Conservation (phyloP, 2,797 vertebrate genomes). For the Esox masquinongy region DNA sequence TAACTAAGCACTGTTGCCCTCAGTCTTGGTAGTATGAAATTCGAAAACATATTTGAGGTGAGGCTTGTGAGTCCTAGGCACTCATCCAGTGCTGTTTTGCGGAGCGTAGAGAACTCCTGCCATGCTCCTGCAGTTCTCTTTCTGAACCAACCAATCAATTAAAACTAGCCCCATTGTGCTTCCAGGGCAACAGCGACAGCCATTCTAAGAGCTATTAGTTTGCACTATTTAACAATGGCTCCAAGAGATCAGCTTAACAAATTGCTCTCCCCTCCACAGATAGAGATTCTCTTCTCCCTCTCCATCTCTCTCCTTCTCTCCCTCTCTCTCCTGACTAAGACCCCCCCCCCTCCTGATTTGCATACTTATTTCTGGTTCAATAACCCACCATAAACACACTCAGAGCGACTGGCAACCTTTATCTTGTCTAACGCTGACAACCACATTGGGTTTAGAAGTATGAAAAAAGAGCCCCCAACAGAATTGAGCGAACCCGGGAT, state of each 20-base stretch:
- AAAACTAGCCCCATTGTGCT: conserved; percentile 8
- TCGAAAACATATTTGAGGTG: background rate
- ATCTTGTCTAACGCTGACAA: conserved; percentile 32
- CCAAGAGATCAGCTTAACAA: conserved; percentile 31
- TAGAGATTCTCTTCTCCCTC: conserved; percentile 1
- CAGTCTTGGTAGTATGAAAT: too few relatives aligned
- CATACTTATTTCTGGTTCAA: conserved; percentile 28
- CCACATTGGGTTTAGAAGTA: conserved; percentile 39
- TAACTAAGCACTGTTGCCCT: too few relatives aligned
- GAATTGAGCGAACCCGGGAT: conserved; percentile 27
- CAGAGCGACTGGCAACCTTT: conserved; percentile 31
- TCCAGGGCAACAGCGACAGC: conserved; percentile 18
- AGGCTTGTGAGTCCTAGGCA: background rate
- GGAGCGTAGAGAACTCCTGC: background rate
- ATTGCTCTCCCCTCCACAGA: conserved; percentile 24
- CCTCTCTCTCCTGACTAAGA: background rate
- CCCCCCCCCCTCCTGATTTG: conserved; percentile 16
- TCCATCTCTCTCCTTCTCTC: background rate
- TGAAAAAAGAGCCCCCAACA: conserved; percentile 36
- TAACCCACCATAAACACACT: conserved; percentile 32
- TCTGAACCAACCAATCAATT: background rate
- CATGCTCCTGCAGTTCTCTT: background rate
- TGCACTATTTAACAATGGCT: conserved; percentile 31
- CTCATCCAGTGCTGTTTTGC: background rate
- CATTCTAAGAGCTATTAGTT: conserved; percentile 32